Evolutionary conservation across 2,797 vertebrate genomes (phyloP).

Genomic region (Enteromius thamalakanensis): DNA sequence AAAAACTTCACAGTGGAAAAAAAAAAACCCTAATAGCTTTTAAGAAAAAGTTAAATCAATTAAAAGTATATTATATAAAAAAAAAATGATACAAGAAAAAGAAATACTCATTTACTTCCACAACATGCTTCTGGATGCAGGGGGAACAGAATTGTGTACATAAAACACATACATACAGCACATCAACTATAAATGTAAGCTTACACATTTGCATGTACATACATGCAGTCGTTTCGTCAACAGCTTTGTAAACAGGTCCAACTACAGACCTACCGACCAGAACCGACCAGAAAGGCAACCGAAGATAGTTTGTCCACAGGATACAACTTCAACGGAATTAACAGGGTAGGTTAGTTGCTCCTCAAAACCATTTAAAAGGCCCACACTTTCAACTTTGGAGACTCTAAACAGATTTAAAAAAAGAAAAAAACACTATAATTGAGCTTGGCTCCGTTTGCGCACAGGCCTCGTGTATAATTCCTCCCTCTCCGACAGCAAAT

Average conservation of each 20-base stretch:
- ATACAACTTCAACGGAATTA: conserved; percentile 60
- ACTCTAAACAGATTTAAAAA: conserved; percentile 7
- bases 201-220: conserved; percentile 73
- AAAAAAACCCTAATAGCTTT: conserved; percentile 56
- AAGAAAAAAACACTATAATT: neutral
- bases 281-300: conserved; percentile 70
- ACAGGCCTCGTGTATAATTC: conserved; percentile 10
- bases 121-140: conserved; percentile 72
- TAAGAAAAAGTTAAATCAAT: conserved; percentile 55
- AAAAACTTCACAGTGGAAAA: conserved; percentile 61
- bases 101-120: conserved; percentile 60
- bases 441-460: conserved; percentile 23
- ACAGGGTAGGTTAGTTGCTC: conserved; percentile 19
- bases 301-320: conserved; percentile 64
- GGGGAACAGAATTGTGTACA: conserved; percentile 74
- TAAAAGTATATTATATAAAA: conserved; percentile 57
- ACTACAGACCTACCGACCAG: conserved; percentile 64
- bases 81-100: conserved; percentile 39
- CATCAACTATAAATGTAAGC: conserved; percentile 78
- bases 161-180: conserved; percentile 79
- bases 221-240: conserved; percentile 65
- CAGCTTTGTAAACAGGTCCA: conserved; percentile 66
- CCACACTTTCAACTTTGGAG: conserved; percentile 11
- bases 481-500: neutral
- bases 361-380: conserved; percentile 12